Conservation (phyloP, 2,113 vertebrate species). For the Xyrauchen texanus region DNA sequence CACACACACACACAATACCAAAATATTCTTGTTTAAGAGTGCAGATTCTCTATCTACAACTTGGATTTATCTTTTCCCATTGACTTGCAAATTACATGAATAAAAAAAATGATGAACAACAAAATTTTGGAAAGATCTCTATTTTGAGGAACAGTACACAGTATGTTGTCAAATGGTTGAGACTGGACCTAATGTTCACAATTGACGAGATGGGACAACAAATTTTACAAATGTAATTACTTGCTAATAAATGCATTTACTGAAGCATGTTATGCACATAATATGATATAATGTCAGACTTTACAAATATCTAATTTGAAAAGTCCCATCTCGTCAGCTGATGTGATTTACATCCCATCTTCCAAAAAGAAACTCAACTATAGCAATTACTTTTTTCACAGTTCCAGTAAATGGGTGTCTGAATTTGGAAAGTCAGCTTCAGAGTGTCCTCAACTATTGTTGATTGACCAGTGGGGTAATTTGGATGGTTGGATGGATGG, state of each 20-base stretch:
- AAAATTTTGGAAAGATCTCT: not conserved
- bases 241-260: constrained; percentile 1
- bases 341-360: constrained; percentile 1
- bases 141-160: not conserved
- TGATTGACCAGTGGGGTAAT: too few species aligned
- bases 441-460: not conserved
- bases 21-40: not conserved
- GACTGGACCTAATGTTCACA: not conserved
- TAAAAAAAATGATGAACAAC: not conserved
- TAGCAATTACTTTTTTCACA: not conserved
- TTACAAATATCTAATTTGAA: not conserved
- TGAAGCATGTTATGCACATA: not conserved
- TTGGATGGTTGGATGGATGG: too few species aligned
- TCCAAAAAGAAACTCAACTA: not conserved
- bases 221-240: not conserved
- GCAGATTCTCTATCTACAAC: not conserved
- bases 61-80: not conserved
- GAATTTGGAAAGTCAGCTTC: not conserved
- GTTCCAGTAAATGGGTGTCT: not conserved
- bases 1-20: not conserved
- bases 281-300: not conserved
- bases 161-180: not conserved
- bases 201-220: not conserved
- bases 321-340: constrained; percentile 4
- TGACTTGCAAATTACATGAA: not conserved